Conservation (phyloP, 2,113 vertebrate species). For the Oncorhynchus keta region DNA sequence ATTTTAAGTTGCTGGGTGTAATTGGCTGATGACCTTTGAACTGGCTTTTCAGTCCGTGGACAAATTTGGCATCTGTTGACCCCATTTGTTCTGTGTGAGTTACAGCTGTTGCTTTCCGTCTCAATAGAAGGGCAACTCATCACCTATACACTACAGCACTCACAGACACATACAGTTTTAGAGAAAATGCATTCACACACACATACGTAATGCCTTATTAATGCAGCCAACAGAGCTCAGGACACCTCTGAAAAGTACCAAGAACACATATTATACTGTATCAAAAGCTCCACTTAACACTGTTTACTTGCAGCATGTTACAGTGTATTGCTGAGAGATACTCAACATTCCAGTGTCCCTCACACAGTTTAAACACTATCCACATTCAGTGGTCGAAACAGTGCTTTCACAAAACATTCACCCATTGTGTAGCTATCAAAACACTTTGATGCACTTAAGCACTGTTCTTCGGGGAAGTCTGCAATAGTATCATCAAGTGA, state of each 20-base stretch:
- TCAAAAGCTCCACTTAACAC: too few relatives aligned
- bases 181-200: slow-evolving; percentile 3
- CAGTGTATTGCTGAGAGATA: slow-evolving; percentile 12
- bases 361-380: slow-evolving; percentile 43
- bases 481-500: not conserved
- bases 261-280: not conserved
- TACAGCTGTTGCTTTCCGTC: slow-evolving; percentile 66
- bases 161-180: not conserved
- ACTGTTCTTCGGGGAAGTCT: not conserved
- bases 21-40: slow-evolving; percentile 56
- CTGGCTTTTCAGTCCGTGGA: slow-evolving; percentile 58
- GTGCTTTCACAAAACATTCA: not conserved
- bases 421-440: not conserved
- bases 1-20: slow-evolving; percentile 36
- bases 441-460: not conserved
- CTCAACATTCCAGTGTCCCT: slow-evolving; percentile 32
- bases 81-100: slow-evolving; percentile 57
- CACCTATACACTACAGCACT: slow-evolving; percentile 9
- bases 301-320: too few relatives aligned
- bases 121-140: slow-evolving; percentile 15
- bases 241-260: slow-evolving; percentile 1
- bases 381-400: slow-evolving; percentile 14
- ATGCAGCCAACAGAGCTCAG: not conserved
- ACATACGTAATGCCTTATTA: not conserved
- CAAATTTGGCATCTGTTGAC: slow-evolving; percentile 61